Percentiles rank a stretch among this genome's conserved stretches.
Conservation (phyloP, 2,113 vertebrate species). For the Tringa solitaria region DNA sequence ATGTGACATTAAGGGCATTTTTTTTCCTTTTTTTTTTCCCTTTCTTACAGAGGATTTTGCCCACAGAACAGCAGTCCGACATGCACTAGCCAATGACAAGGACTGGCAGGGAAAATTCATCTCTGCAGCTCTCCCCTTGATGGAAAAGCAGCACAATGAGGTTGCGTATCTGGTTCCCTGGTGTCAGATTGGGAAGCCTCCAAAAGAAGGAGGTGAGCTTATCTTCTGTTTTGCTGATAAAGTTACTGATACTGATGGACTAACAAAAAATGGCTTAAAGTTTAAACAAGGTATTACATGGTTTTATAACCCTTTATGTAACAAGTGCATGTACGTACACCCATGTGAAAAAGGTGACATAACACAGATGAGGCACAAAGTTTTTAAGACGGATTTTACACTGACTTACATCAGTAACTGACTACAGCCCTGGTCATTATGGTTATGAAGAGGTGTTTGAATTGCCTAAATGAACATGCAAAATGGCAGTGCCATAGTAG, state of each 20-base stretch:
- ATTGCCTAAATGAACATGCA: not conserved
- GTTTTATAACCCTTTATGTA: not conserved
- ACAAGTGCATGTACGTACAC: not conserved
- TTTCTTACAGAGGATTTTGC: constrained; percentile 82
- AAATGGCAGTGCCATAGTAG: not conserved
- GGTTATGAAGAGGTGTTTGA: not conserved
- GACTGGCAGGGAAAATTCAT: constrained; percentile 85
- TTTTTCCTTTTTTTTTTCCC: not conserved
- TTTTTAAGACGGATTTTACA: not conserved
- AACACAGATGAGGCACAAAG: not conserved
- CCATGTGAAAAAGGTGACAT: not conserved
- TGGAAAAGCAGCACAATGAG: constrained; percentile 84
- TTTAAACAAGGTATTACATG: not conserved
- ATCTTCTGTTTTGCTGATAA: not conserved
- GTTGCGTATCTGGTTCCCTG: constrained; percentile 89
- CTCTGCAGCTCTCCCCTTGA: constrained; percentile 72
- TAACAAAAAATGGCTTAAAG: not conserved
- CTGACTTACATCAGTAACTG: not conserved
- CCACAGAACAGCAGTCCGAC: constrained; percentile 80
- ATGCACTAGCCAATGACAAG: constrained; percentile 80
- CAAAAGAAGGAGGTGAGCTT: constrained; percentile 80
- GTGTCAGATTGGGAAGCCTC: constrained; percentile 81
- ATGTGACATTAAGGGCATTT: not conserved
- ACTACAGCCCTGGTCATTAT: not conserved
- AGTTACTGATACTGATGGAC: not conserved